Base-by-base conservation (phyloP, 2,888 invertebrate species). In the Catocala fraxini region DNA sequence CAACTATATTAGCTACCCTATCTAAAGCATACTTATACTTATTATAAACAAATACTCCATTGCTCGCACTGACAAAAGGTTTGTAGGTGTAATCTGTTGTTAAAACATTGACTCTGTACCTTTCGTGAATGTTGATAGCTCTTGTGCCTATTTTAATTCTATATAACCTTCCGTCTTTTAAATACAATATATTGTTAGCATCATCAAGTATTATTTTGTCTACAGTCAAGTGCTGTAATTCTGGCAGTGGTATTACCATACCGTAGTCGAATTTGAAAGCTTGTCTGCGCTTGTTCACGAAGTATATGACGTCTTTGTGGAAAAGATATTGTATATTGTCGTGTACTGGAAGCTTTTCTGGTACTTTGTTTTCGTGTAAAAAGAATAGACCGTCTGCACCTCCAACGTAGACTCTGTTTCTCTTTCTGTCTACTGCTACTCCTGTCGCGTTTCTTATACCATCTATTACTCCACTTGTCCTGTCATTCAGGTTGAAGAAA, bases 11-110 rank as follows among this genome's bases (percentile, higher is more conserved):
- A 1, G 87, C 82, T 6, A 88, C 80, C 70, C 86, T 92, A 65
- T 92, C 92, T 54, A 91, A 80, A 0, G 84, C 89, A 62, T 83
- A 92, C 59, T 92, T 93, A 60, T 89, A 92, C 54, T 90, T 92
- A 77, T 93, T 92, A 51, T 92, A 93, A 0, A 84, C 79, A 53
- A 84, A 92, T 0, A 92, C 58, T 0, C 92, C 93, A 54, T 84
- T 84, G 0, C 76, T 83, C 0, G 91, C 83, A 54, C 86, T 81
- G 1, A 90, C 68, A 64, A 82, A 89, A 0, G 89, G 86, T 59
- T 83, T 89, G 7, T 67, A 83, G 71, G 83, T 77, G 11, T 76
- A 58, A 75, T 93, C 89, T 0, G 86, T 85, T 0, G 88, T 75
- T 3, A 93, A 71, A 0, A 80, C 76, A 56, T 84, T 77, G 0